A percentile compares a stretch with the other conserved stretches of the same genome.
phyloP scores from a whole-genome alignment of 2,113 vertebrate species.

The Arvicanthis niloticus region DNA sequence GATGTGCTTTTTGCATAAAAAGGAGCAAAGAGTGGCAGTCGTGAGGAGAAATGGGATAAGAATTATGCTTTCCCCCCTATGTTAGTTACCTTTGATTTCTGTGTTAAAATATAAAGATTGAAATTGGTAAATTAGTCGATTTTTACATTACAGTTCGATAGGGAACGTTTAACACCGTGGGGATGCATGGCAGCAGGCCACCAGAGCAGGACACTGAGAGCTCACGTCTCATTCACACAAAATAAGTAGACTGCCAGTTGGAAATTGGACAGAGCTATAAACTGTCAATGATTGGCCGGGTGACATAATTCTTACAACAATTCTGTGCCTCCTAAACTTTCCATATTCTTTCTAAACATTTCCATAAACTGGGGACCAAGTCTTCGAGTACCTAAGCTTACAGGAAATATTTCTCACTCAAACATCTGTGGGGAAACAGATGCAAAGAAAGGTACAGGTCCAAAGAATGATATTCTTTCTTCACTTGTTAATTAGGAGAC shows the following conservation, averaged over 20 bases:
- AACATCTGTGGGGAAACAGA: background rate
- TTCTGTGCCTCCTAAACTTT: background rate
- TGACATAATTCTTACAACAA: background rate
- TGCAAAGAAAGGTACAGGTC: no score
- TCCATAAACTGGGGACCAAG: background rate
- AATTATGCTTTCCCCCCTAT: background rate
- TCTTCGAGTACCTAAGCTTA: background rate
- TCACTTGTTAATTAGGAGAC: background rate
- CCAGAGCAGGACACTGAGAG: background rate
- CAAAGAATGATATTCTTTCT: background rate
- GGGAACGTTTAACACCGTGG: no score
- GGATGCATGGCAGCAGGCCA: accelerated
- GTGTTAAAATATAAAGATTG: background rate
- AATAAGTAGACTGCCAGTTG: background rate
- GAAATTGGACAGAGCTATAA: background rate
- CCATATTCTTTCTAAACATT: background rate
- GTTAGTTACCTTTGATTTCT: background rate
- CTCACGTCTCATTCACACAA: background rate
- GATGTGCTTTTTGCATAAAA: background rate
- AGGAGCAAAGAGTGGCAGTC: background rate
- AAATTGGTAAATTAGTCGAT: background rate
- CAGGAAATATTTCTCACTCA: background rate
- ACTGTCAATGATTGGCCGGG: background rate
- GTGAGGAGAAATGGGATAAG: background rate
- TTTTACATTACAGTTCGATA: background rate